Evolutionary conservation across 2,797 vertebrate genomes (phyloP), one percentile per base, ranked within the genome.

Genomic region (Poeciliopsis paucimaculata): DNA sequence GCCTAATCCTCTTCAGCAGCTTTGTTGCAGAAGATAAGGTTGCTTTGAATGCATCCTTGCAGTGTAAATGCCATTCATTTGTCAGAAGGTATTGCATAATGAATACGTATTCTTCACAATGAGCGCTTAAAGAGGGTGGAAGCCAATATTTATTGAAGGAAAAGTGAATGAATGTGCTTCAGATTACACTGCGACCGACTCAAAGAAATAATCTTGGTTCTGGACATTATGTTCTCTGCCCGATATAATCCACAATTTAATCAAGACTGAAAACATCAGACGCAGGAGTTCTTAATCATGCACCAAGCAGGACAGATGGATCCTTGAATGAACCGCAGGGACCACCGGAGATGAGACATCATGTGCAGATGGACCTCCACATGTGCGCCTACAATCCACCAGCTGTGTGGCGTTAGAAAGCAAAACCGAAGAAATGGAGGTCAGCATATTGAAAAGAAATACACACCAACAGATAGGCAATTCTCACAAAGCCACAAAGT

Each of bases 1-100:
- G 77, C 75, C 51, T 94, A 95, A 95, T 93, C 94, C 93, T 81
- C 93, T 93, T 93, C 92, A 93, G 91, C 90, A 74, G 89, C 90
- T 92, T 91, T 92, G 84, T 89, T 82, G 28, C 83, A 88, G 87
- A 87, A 91, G 93, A 92, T 94, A 89, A 89, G 72, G 86, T 86
- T 91, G 90, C 86, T 88, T 92, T 90, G 93, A 82, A 87, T 86
- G 76, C 31, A 82, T 80, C 55, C 82, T 79, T 77, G 77, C 84
- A 83, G 86, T 85, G 80, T 72, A 82, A 82, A 88, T 70, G 71
- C n/a, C 77, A 49, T 43, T 79, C 60, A 82, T 87, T 76, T 82
- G 76, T 53, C 77, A 66, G 71, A 84, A 76, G 76, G 18, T 84
- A 82, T 83, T 86, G 51, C 6, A 5, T 87, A 90, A 90, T 46